Percentiles rank a stretch among this genome's conserved stretches.
Evolutionary conservation across 2,888 invertebrate genomes (phyloP).

Genomic region (Hirtodrosophila confusa): DNA sequence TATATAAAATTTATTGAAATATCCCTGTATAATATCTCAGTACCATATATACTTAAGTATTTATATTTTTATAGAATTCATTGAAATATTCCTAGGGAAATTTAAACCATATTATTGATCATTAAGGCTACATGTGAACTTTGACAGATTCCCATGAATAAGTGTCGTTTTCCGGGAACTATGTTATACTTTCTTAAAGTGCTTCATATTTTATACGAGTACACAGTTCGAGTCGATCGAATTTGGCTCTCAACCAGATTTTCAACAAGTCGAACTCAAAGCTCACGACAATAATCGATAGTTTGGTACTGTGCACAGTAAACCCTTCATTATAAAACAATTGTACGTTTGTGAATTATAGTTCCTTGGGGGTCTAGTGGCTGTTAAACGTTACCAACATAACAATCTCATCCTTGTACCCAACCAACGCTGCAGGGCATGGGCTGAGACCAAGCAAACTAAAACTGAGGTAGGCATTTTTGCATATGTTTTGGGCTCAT

Average conservation of each 20-base stretch:
- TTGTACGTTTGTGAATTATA: constrained; percentile 48
- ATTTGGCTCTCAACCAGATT: constrained; percentile 11
- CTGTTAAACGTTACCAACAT: constrained; percentile 38
- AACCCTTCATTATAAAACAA: constrained; percentile 53
- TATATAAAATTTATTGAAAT: no score
- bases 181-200: neutral
- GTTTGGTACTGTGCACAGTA: neutral
- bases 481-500: constrained; percentile 57
- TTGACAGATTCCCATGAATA: no score
- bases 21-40: no score
- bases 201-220: constrained; percentile 1
- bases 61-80: no score
- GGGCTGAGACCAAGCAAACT: constrained; percentile 4
- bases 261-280: constrained; percentile 10
- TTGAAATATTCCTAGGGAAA: no score
- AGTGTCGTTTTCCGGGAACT: no score
- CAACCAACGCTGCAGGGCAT: constrained; percentile 34
- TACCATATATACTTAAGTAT: no score
- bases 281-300: constrained; percentile 32
- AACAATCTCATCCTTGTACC: constrained; percentile 28
- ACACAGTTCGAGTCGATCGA: neutral
- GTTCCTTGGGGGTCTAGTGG: constrained; percentile 16
- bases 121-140: no score
- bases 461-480: constrained; percentile 28
- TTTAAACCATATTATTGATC: no score